phyloP scores from a whole-genome alignment of 2,113 vertebrate genomes.

The Serinus canaria region DNA sequence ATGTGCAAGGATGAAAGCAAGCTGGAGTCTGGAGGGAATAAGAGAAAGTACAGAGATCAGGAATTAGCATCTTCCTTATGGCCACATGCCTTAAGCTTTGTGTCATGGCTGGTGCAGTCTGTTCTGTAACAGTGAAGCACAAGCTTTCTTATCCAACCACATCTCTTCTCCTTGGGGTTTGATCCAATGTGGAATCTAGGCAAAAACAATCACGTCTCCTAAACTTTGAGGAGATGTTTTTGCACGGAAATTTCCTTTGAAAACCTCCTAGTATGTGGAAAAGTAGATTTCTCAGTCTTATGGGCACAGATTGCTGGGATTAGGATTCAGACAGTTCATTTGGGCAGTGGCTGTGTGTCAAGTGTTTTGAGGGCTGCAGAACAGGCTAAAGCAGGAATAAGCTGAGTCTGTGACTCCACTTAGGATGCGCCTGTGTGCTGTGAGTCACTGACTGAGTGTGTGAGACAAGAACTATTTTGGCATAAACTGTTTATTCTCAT shows the following conservation, averaged over 20 bases:
- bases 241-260: background rate
- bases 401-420: background rate
- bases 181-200: background rate
- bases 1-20: background rate
- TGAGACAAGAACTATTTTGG: slow-evolving; percentile 1
- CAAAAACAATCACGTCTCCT: background rate
- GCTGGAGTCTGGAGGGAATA: background rate
- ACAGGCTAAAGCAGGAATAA: background rate
- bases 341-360: background rate
- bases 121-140: background rate
- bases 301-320: background rate
- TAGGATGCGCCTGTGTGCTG: background rate
- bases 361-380: background rate
- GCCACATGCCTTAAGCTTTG: background rate
- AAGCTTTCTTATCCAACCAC: background rate
- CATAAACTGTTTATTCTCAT: background rate
- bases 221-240: background rate
- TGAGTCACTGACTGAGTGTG: slow-evolving; percentile 27
- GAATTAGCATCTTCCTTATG: background rate
- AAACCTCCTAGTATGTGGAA: background rate
- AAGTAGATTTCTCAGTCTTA: background rate
- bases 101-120: background rate
- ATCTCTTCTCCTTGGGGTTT: background rate
- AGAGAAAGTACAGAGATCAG: background rate
- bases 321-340: background rate